Evolutionary conservation across 2,797 vertebrate species (phyloP), one percentile per base, ranked within the genome.

Genomic region (Falco novaeseelandiae): DNA sequence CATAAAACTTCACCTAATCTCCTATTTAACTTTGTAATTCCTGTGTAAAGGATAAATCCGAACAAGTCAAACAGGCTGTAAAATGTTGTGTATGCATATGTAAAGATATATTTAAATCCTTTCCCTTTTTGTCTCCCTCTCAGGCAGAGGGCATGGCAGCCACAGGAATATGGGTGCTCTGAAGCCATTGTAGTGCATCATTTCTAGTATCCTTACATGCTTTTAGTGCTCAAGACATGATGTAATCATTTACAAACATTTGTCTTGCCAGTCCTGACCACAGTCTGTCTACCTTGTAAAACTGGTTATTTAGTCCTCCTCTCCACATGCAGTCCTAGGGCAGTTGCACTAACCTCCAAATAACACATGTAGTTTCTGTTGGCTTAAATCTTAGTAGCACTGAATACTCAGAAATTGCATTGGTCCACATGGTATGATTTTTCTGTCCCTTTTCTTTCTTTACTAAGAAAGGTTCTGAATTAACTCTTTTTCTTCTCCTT

Each of bases 211-310:
- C 48, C 54, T 78, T 87, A 42, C 19, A 22, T 55, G 66, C 40
- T 89, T 93, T 87, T 78, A 87, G 36, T 5, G 8, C 63, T 92
- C 40, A 90, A 81, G 87, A 90, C 71, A 51, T 87, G 74, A 93
- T 62, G 69, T 74, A 91, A 88, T 93, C 16, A 66, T 83, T 72
- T 80, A 49, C 83, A 86, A 93, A 89, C 51, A 74, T 59, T 78
- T 78, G 87, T 91, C 93, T 87, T 0, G 3, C 70, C 87, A 88
- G 14, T 91, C 27, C 67, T 93, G 85, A 83, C 91, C 73, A 51
- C 74, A 82, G 62, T 57, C 88, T 76, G 65, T 66, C 84, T 86
- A 76, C 67, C 54, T 76, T 69, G 44, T 58, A 46, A 83, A 69
- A 55, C 6, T 62, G 34, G 42, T 84, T 89, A 38, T 88, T 93